Conservation (phyloP, 2,113 vertebrate genomes). For the Jacana jacana region DNA sequence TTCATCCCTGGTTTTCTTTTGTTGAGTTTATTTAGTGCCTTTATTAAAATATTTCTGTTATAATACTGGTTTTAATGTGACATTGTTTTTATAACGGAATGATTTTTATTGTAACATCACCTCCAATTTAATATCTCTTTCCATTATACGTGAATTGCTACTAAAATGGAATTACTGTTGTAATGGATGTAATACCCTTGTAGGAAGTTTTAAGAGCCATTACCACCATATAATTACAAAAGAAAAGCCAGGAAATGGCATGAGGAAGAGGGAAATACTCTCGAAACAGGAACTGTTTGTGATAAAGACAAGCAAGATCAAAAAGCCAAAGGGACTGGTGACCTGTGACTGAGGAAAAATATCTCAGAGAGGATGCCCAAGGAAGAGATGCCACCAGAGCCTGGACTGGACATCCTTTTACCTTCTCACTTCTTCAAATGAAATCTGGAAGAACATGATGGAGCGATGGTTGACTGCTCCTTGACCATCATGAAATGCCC, state of each 20-base stretch:
- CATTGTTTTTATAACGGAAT: conserved; percentile 43
- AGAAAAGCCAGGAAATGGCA: conserved; percentile 4
- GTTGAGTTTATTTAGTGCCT: conserved; percentile 5
- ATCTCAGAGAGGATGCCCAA: background rate
- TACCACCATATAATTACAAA: conserved; percentile 20
- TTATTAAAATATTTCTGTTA: background rate
- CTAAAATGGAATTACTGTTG: conserved; percentile 56
- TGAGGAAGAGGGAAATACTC: background rate
- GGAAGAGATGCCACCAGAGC: background rate
- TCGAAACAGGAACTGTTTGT: background rate
- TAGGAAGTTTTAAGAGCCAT: conserved; percentile 45
- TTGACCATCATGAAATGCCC: background rate
- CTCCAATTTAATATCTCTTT: conserved; percentile 58
- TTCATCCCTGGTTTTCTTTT: background rate
- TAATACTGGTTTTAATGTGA: conserved; percentile 6
- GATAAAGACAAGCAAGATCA: background rate
- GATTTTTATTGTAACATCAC: conserved; percentile 58
- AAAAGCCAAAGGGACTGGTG: background rate
- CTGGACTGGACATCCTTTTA: background rate
- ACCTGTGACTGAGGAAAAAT: background rate
- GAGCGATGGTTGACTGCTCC: background rate
- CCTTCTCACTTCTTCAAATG: background rate
- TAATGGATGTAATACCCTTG: conserved; percentile 38
- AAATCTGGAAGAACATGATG: background rate
- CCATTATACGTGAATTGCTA: conserved; percentile 46